These are phyloP conservation scores for Molossus alvarezi DNA, from an alignment of 2,797 vertebrate genomes.

Conservation along the genomic window DNA sequence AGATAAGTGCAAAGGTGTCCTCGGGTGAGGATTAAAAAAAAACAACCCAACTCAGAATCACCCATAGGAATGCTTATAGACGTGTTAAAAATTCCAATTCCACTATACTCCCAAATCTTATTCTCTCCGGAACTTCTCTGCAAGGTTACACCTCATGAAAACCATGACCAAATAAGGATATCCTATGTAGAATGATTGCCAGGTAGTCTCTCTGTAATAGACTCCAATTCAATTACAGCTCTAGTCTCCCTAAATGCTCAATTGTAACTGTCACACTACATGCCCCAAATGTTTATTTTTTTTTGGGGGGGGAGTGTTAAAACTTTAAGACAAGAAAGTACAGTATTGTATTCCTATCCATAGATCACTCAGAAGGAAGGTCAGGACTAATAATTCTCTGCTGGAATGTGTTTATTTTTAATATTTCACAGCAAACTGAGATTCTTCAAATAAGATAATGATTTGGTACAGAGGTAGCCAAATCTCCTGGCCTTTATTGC, in stretches of 20 bases:
- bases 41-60: background rate
- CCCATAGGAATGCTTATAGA: background rate
- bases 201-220: background rate
- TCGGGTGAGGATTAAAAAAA: too few species aligned
- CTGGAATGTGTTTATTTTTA: conserved; percentile 72
- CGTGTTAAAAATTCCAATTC: background rate
- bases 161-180: background rate
- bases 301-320: background rate
- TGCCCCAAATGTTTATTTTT: background rate
- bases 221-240: background rate
- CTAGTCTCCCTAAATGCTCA: background rate
- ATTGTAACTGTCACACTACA: background rate
- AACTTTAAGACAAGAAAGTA: conserved; percentile 38
- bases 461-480: conserved; percentile 24
- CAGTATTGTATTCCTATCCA: background rate
- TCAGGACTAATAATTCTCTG: conserved; percentile 26
- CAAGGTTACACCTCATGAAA: background rate
- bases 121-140: conserved; percentile 42
- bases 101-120: background rate
- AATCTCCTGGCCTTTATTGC: conserved; percentile 35
- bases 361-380: conserved; percentile 41
- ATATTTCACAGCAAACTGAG: conserved; percentile 32
- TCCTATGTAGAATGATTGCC: background rate
- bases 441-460: conserved; percentile 56
- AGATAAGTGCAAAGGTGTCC: too few species aligned